Base-by-base conservation (phyloP, 2,113 vertebrate species). In the Oryzias javanicus region DNA sequence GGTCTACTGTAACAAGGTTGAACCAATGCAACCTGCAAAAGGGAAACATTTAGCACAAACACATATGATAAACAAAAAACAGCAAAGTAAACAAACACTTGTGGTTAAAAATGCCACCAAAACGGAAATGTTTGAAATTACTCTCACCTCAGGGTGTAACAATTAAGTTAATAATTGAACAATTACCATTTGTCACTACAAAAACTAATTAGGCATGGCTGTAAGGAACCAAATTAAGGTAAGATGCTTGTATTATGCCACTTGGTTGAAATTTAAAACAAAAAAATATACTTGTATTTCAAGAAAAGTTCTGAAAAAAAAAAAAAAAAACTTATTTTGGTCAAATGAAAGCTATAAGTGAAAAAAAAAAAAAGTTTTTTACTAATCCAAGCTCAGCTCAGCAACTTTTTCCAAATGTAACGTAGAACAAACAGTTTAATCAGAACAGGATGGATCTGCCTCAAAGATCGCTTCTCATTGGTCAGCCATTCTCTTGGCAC, bases 121-220 rank as follows among this genome's bases (percentile, higher is more conserved):
- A 83, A 69, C 79, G 81, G 80, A 86, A 82, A 69, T 71, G 57
- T 58, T 41, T 78, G 16, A 75, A 82, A 85, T 84, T 67, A 81
- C 81, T 67, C 73, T 83, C 81, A 84, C 80, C 81, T 29, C 20
- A 70, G 81, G 76, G 69, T 49, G 72, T 82, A 81, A 49, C 52
- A 48, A 18, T 54, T 52, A 40, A 72, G 50, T 68, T 64, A 62
- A 40, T 59, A 59, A 78, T 61, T 78, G 61, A 66, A 71, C 67
- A 55, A 82, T 79, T 50, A 78, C 64, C 56, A 82, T 60, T 49
- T 67, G 64, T 68, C 4, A 25, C 67, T 40, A 47, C 14, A 49
- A 20, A 48, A 65, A 77, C 49, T 70, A 25, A 42, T 69, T 66
- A 71, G 76, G 80, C 72, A 55, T 53, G 22, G 47, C 24, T 3